Evolutionary conservation across 2,797 vertebrate genomes (phyloP).

Genomic region (Paratrypauchen microcephalus): DNA sequence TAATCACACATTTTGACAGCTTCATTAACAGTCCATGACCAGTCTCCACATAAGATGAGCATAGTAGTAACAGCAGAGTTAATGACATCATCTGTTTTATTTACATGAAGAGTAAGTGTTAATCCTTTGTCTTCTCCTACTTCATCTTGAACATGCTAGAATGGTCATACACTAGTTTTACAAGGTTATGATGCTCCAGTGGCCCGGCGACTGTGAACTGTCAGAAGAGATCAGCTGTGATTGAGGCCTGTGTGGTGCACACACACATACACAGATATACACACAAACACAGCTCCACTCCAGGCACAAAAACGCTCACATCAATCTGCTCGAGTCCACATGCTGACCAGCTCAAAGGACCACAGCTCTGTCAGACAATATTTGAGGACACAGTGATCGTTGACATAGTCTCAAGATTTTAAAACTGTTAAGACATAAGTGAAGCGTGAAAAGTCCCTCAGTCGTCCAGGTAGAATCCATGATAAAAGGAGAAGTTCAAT

Average conservation of each 20-base stretch:
- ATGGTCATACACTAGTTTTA: constrained; percentile 70
- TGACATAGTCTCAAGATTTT: constrained; percentile 61
- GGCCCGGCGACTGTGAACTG: constrained; percentile 75
- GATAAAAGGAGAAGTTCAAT: no score
- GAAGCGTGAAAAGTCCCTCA: no score
- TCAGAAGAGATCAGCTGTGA: constrained; percentile 76
- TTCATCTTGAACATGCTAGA: constrained; percentile 64
- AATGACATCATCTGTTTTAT: constrained; percentile 42
- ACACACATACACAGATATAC: constrained; percentile 60
- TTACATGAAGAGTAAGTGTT: constrained; percentile 65
- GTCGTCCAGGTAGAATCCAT: no score
- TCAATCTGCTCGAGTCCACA: constrained; percentile 67
- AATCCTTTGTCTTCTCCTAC: constrained; percentile 51
- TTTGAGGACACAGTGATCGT: constrained; percentile 62
- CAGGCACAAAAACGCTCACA: constrained; percentile 49
- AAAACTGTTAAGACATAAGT: constrained; percentile 21
- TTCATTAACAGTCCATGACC: no score
- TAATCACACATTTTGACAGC: no score
- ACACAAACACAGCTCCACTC: constrained; percentile 56
- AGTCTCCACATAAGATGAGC: constrained; percentile 46
- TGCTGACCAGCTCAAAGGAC: constrained; percentile 52
- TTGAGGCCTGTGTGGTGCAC: constrained; percentile 71
- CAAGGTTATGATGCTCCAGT: constrained; percentile 78
- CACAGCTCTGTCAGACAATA: constrained; percentile 65
- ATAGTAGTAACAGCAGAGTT: constrained; percentile 47